A percentile compares a stretch with the other conserved stretches of the same genome.
Conservation (phyloP, 2,113 vertebrate species). For the Sclerurus mexicanus region DNA sequence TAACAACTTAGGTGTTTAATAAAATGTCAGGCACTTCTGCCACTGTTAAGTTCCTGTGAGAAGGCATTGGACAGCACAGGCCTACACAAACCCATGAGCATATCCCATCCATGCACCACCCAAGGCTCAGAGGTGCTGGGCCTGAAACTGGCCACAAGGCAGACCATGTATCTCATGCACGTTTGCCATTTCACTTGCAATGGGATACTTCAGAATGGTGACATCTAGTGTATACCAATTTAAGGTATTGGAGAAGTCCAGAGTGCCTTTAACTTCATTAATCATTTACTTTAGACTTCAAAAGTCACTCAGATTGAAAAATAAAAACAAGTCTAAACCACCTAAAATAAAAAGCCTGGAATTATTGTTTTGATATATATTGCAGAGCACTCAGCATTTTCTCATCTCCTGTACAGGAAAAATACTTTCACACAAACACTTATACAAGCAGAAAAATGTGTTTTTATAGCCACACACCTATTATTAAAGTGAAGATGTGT, state of each 20-base stretch:
- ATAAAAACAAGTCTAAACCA: neutral
- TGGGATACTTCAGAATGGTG: neutral
- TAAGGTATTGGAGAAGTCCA: neutral
- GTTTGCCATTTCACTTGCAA: neutral
- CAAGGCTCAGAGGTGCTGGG: neutral
- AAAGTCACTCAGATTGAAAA: neutral
- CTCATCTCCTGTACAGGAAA: neutral
- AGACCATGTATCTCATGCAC: fast-evolving
- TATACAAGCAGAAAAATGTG: neutral
- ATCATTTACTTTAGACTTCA: neutral
- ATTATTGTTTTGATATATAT: neutral
- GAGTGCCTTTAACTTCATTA: neutral
- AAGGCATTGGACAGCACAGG: neutral
- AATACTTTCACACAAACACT: neutral
- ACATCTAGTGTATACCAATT: neutral
- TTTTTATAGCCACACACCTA: neutral
- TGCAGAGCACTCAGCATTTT: neutral
- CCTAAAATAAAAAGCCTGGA: neutral
- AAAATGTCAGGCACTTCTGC: neutral
- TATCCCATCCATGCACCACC: neutral
- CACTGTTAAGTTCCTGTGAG: neutral
- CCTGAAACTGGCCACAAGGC: neutral
- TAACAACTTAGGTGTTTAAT: neutral
- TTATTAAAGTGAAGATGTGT: neutral
- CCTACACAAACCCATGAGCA: neutral